Conservation (phyloP, 2,888 invertebrate species). For the Leucophenga maculata region DNA sequence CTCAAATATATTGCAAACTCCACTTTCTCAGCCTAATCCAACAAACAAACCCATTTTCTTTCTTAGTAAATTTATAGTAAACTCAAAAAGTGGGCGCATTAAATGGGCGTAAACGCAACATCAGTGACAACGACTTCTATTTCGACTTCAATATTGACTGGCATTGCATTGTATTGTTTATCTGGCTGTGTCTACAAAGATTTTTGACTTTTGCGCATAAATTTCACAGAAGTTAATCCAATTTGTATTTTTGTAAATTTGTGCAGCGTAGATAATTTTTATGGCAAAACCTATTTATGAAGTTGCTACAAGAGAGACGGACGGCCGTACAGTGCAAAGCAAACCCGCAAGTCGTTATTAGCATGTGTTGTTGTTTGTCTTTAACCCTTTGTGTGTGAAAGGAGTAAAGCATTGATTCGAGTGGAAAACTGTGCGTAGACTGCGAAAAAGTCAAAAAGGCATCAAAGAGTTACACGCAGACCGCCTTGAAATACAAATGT, state of each 20-base stretch:
- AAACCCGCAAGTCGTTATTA: conserved; percentile 61
- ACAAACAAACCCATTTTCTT: conserved; percentile 14
- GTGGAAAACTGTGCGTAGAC: conserved; percentile 14
- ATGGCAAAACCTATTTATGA: conserved; percentile 15
- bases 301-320: conserved; percentile 23
- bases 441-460: conserved; percentile 40
- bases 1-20: no score
- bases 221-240: conserved; percentile 61
- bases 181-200: not conserved
- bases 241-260: conserved; percentile 54
- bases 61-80: not conserved
- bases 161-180: no score
- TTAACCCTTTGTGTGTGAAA: conserved; percentile 49
- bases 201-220: conserved; percentile 43
- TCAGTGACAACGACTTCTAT: not conserved
- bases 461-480: conserved; percentile 28
- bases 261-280: conserved; percentile 26
- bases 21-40: conserved; percentile 4
- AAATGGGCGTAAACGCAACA: not conserved
- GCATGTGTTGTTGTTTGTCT: conserved; percentile 39
- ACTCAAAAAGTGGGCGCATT: not conserved
- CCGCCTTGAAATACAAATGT: conserved; percentile 43
- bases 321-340: not conserved
- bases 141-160: no score
- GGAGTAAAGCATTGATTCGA: not conserved